These are phyloP conservation scores for Gymnoscopelus microlampas DNA, from an alignment of 2,797 vertebrate genomes.

Conservation along the genomic window DNA sequence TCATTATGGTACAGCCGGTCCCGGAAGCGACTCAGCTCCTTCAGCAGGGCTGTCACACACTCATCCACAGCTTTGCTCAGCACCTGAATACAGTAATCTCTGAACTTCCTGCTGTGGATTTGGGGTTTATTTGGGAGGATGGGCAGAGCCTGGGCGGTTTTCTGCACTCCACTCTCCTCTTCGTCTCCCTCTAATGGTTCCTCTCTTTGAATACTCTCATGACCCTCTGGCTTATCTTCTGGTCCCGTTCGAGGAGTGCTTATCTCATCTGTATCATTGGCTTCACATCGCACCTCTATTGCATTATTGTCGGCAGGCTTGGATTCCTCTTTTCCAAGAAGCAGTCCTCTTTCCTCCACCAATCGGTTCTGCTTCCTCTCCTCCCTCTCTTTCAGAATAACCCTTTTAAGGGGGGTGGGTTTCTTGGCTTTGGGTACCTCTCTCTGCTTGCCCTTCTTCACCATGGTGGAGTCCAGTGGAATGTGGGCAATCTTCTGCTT, in stretches of 20 bases:
- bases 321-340: constrained; percentile 52
- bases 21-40: constrained; percentile 96
- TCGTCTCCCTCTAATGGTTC: no score
- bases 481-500: constrained; percentile 94
- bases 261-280: background rate
- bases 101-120: constrained; percentile 96
- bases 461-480: constrained; percentile 94
- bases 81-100: constrained; percentile 97
- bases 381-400: constrained; percentile 97
- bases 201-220: constrained; percentile 2
- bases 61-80: constrained; percentile 96
- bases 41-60: constrained; percentile 91
- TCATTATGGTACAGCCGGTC: constrained; percentile 97
- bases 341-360: constrained; percentile 79
- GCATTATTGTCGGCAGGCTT: constrained; percentile 8
- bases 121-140: constrained; percentile 73
- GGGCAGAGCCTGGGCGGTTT: constrained; percentile 21
- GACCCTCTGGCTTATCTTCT: constrained; percentile 39
- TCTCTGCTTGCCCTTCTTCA: constrained; percentile 94
- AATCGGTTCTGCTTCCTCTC: constrained; percentile 91
- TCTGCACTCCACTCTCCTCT: constrained; percentile 28
- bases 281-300: background rate
- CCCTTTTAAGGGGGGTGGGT: constrained; percentile 96
- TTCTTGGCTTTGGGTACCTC: constrained; percentile 97
- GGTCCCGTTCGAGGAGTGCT: constrained; percentile 24